Percentiles rank a stretch among this genome's conserved stretches.
These are phyloP conservation scores for Pelodytes ibericus DNA, from an alignment of 2,797 vertebrate genomes.

Conservation along the genomic window DNA sequence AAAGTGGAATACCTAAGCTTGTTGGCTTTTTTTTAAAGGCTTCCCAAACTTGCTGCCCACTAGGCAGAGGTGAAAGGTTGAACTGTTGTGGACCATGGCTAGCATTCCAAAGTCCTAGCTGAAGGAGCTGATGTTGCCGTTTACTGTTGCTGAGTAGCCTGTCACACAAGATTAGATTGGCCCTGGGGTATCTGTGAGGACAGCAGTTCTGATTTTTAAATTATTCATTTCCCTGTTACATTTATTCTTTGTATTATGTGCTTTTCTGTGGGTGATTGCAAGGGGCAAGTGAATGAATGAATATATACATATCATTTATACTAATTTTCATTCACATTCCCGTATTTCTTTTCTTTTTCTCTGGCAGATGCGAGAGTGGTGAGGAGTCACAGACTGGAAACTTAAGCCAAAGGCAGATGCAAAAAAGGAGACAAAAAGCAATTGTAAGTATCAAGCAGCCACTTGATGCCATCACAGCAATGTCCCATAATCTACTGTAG, in stretches of 20 bases:
- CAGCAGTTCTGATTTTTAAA: conserved; percentile 17
- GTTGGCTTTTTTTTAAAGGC: too few species aligned
- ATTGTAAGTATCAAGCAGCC: conserved; percentile 70
- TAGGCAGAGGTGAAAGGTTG: too few species aligned
- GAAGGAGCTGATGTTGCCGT: not conserved
- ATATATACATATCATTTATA: conserved; percentile 16
- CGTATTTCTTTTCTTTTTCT: conserved; percentile 16
- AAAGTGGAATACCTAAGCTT: too few species aligned
- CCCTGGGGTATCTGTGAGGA: conserved; percentile 4
- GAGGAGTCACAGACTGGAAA: conserved; percentile 57
- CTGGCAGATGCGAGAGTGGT: conserved; percentile 69
- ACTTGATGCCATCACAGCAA: not conserved
- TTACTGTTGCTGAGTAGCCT: not conserved
- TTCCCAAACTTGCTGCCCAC: too few species aligned
- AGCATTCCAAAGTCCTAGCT: not conserved
- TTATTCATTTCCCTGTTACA: conserved; percentile 35
- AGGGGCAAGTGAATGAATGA: conserved; percentile 15
- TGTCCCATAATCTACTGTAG: too few species aligned
- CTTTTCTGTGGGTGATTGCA: conserved; percentile 24
- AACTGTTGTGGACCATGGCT: too few species aligned
- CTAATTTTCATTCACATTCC: conserved; percentile 17
- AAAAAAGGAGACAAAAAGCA: conserved; percentile 75
- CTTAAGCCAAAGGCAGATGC: conserved; percentile 66
- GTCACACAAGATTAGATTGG: conserved; percentile 9
- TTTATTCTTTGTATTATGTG: conserved; percentile 21